Conservation (phyloP, 2,888 invertebrate species). For the Trichogramma evanescens region DNA sequence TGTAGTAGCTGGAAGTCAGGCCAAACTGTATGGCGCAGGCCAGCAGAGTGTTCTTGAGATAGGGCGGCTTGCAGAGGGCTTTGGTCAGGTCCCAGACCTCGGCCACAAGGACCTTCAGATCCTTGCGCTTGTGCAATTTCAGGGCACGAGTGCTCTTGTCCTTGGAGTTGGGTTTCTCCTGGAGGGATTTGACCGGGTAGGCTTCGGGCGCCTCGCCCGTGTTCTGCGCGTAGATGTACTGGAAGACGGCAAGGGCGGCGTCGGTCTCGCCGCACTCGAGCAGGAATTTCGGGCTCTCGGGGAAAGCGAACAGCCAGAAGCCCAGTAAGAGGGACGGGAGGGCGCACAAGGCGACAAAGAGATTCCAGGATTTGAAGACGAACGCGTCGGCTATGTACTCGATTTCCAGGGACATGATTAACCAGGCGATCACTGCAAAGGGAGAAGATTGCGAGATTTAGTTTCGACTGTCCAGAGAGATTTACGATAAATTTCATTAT, state of each 20-base stretch:
- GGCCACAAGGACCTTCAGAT: slow-evolving; percentile 59
- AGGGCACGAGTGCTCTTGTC: slow-evolving; percentile 63
- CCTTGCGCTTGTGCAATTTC: slow-evolving; percentile 66
- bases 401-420: slow-evolving; percentile 64
- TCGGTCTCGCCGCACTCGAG: slow-evolving; percentile 74
- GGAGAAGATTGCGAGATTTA: background rate
- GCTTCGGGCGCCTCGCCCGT: slow-evolving; percentile 64
- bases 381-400: slow-evolving; percentile 56
- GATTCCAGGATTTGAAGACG: slow-evolving; percentile 73
- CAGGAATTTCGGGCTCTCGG: slow-evolving; percentile 77
- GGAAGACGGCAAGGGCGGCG: slow-evolving; percentile 63
- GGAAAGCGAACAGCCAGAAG: slow-evolving; percentile 67
- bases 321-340: slow-evolving; percentile 63
- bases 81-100: slow-evolving; percentile 73
- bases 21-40: slow-evolving; percentile 80
- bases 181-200: slow-evolving; percentile 67
- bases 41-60: slow-evolving; percentile 66
- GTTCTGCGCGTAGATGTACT: slow-evolving; percentile 63
- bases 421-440: slow-evolving; percentile 66
- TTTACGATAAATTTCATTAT: background rate
- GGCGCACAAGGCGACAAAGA: slow-evolving; percentile 70
- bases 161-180: slow-evolving; percentile 62
- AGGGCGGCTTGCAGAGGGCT: slow-evolving; percentile 66
- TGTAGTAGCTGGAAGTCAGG: slow-evolving; percentile 80
- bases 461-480: background rate